A percentile compares a stretch with the other conserved stretches of the same genome.
Conservation (phyloP, 1,140 invertebrate species). For the Ganaspis sp. region DNA sequence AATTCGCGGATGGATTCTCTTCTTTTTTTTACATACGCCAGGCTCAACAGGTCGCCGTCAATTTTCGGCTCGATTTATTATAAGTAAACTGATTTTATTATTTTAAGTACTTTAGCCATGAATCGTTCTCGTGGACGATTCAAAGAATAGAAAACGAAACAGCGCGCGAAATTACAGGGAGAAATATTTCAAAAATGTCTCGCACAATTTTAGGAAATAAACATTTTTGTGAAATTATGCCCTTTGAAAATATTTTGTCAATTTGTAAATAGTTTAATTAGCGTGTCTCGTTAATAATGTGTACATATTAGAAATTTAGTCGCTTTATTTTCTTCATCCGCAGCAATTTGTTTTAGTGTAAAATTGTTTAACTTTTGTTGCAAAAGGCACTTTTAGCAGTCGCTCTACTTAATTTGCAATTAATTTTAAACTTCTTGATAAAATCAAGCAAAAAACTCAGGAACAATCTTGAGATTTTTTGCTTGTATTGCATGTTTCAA, state of each 20-base stretch:
- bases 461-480: no score
- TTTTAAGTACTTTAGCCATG: not conserved
- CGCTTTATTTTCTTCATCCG: no score
- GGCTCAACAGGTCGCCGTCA: constrained; percentile 6
- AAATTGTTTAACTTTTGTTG: no score
- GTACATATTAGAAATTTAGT: no score
- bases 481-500: no score
- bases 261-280: constrained; percentile 15
- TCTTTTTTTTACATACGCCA: not conserved
- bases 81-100: not conserved
- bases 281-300: not conserved
- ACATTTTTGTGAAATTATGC: not conserved
- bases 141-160: not conserved
- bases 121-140: not conserved
- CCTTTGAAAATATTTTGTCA: not conserved
- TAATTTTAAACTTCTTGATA: no score
- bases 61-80: constrained; percentile 22
- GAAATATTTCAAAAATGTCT: not conserved
- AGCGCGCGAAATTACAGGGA: not conserved
- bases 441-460: no score
- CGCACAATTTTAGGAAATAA: not conserved
- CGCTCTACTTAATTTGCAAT: no score
- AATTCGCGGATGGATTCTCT: not conserved
- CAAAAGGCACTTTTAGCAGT: no score
- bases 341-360: no score